Evolutionary conservation across 2,888 invertebrate genomes (phyloP), one percentile per base, ranked within the genome.

Genomic region (Dermolepida albohirtum): DNA sequence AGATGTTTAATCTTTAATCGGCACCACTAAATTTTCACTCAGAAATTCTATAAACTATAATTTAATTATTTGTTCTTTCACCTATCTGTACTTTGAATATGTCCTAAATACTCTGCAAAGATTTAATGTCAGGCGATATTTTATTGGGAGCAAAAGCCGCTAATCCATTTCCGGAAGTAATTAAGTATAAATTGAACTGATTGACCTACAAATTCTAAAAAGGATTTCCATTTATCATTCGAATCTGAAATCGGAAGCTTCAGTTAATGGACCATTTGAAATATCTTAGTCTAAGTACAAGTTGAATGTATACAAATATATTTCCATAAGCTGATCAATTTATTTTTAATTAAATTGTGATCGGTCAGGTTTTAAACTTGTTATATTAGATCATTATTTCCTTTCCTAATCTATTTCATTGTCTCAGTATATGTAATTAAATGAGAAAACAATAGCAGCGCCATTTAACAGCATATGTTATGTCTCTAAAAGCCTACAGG

Each of bases 171-270:
- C 11, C 8, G 40, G 11, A 64, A 51, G 64, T 50, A 51, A 64
- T 64, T 64, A 50, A 64, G 40, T 29, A 40, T 59, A 63, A 63
- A 10, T 22, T 22, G 22, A 49, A 47, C 47, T 34, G 49, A 47
- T 62, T 47, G 49, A 17, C 34, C 49, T 47, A 22, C 22, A 17
- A 43, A 43, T 22, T 43, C 22, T 22, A 41, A 43, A 55, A 41
- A n/a, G 43, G 22, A 22, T 57, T 41, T 22, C 22, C n/a, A 43
- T 57, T 43, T n/a, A 43, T 14, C 5, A 5, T 43, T 43, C 11
- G 12, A 43, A 14, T 43, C 11, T 14, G 11, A 7, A 14, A 43
- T 43, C 11, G n/a, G n/a, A 11, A 12, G 14, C 14, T 43, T 11
- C n/a, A 43, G 5, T 43, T 43, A 43, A 43, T 43, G 14, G 14